Base-by-base conservation (phyloP, 2,797 vertebrate genomes). In the Eulemur coronatus region DNA sequence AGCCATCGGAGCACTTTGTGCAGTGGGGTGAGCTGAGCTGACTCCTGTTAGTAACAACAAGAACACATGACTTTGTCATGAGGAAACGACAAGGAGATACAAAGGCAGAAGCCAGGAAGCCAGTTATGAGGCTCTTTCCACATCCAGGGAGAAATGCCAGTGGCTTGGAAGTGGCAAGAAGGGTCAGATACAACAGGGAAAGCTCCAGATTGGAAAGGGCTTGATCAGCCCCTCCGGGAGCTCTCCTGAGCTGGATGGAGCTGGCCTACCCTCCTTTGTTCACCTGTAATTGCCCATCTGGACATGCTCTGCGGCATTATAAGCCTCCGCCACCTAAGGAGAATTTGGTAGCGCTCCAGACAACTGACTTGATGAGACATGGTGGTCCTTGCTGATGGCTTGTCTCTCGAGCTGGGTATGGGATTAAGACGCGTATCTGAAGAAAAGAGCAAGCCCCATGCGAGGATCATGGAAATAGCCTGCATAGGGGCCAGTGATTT, bases 231-330 rank as follows among this genome's bases (percentile, higher is more conserved):
- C 57, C 7, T 84, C 69, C 9, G 75, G 69, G 84, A 70, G 38
- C 24, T 22, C 57, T 80, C 70, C 28, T 26, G 63, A 30, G 35
- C 17, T 41, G 69, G 70, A 85, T 0, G 18, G 52, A 65, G 92
- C 18, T 78, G 90, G 92, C 81, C 84, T 79, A 33, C 18, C 85
- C 57, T 78, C 72, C 55, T 96, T 92, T 88, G 96, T 95, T 94
- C 85, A 96, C 90, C 88, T 97, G 91, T 93, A 91, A 93, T 89
- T 95, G 87, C 57, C 97, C 96, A 95, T 94, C 93, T 93, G 93
- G 93, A 96, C 46, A 24, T 59, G 65, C 65, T 33, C 81, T 86
- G 55, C 43, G 90, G 30, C 63, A 20, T 91, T 82, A 79, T 17
- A 72, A 72, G 48, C 43, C 15, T 72, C 57, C 43, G 67, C 96